Base-by-base conservation (phyloP, 2,888 invertebrate genomes). In the Flabesymbios commensalis region DNA sequence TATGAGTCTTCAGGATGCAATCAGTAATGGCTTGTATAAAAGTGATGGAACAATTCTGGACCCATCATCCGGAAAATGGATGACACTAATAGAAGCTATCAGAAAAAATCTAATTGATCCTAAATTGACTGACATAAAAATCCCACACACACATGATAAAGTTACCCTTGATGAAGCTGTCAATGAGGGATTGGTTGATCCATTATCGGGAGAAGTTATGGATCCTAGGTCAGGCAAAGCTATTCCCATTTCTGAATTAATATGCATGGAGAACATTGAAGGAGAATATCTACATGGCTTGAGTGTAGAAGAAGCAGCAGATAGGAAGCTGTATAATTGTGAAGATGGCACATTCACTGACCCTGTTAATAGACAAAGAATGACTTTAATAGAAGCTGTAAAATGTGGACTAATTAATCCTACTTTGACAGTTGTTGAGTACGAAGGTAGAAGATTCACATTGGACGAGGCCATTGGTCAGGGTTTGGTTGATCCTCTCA, bases 321-420 rank as follows among this genome's bases (percentile, higher is more conserved):
- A 68, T 19, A 42, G 45, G 19, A 63, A 66, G 1, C 48, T 57
- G n/a, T 56, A 70, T 14, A 54, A 57, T 24, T 41, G 59, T n/a
- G 57, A 61, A 14, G 29, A 42, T 17, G 47, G 55, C 3, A 47
- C 61, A 22, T 49, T 69, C 3, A 57, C 45, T 39, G 69, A 71
- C 36, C 62, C 64, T 3, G 22, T 32, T n/a, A 62, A 65, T 19
- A 64, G 66, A 14, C 59, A 68, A 19, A 68, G 69, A 41, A 59
- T 97, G 43, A 91, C 93, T 5, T 86, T 96, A 66, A 86, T 87
- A 74, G 89, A 92, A 81, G 94, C 96, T 32, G 85, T 96, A 72
- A 86, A 88, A 58, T 86, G 85, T 72, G 90, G 91, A 61, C 87
- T 95, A 61, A 86, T 95, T 42, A n/a, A n/a, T n/a, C n/a, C n/a